phyloP scores from a whole-genome alignment of 2,888 invertebrate genomes.

The Hypsopygia costalis region DNA sequence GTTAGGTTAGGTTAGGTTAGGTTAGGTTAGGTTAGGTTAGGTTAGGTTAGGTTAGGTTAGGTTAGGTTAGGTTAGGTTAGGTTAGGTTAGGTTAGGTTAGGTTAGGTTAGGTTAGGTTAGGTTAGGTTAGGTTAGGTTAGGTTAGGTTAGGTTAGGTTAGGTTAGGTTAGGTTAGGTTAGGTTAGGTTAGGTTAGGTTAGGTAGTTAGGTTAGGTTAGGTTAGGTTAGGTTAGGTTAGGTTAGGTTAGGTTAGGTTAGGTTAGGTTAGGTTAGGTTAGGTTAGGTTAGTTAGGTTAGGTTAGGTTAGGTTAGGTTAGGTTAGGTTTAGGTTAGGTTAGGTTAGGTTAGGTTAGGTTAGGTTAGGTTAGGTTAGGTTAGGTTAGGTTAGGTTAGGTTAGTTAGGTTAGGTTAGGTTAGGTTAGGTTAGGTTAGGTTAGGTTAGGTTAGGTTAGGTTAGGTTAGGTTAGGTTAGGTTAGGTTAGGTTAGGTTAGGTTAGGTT shows the following conservation, averaged over 20 bases:
- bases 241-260: constrained; percentile 12
- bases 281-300: constrained; percentile 12
- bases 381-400: constrained; percentile 12
- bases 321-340: constrained; percentile 20
- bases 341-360: constrained; percentile 20
- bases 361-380: constrained; percentile 13
- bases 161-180: constrained; percentile 15
- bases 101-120: constrained; percentile 12
- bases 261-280: constrained; percentile 14
- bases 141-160: constrained; percentile 13
- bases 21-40: constrained; percentile 14
- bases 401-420: constrained; percentile 14
- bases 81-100: constrained; percentile 12
- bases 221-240: constrained; percentile 12
- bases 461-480: constrained; percentile 17
- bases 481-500: constrained; percentile 7
- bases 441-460: constrained; percentile 23
- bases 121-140: constrained; percentile 19
- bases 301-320: constrained; percentile 18
- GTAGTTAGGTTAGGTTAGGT: constrained; percentile 14
- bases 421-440: constrained; percentile 17
- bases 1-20: constrained; percentile 19
- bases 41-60: constrained; percentile 11
- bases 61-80: constrained; percentile 11
- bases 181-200: constrained; percentile 12